Conservation (phyloP, 2,888 invertebrate genomes). For the Uropetala carovei region DNA sequence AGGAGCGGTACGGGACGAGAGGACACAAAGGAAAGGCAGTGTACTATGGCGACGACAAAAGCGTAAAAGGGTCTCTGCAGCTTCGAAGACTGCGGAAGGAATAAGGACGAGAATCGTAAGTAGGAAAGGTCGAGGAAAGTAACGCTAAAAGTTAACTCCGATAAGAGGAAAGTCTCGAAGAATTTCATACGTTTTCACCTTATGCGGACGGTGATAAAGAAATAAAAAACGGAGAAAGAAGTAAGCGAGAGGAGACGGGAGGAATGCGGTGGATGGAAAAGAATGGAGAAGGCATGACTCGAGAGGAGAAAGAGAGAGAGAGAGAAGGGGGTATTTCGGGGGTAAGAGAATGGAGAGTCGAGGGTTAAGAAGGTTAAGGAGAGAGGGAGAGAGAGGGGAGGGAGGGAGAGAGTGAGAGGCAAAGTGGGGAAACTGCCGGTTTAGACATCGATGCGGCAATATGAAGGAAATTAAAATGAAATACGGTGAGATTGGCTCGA, state of each 20-base stretch:
- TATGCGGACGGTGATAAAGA: too few species aligned
- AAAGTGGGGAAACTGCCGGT: background rate
- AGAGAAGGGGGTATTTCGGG: background rate
- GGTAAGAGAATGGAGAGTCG: background rate
- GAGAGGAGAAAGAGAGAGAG: too few species aligned
- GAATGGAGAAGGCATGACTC: background rate
- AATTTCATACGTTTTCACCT: too few species aligned
- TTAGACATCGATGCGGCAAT: constrained; percentile 32
- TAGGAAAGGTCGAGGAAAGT: too few species aligned
- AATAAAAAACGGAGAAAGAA: too few species aligned
- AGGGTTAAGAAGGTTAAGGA: background rate
- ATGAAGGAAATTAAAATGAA: constrained; percentile 35
- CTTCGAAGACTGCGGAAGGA: background rate
- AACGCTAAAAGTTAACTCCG: too few species aligned
- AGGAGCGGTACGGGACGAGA: background rate
- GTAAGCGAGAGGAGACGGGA: background rate
- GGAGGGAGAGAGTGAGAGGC: background rate
- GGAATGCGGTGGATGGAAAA: background rate
- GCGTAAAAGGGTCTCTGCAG: background rate
- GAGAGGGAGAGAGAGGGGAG: background rate
- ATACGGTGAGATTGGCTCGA: constrained; percentile 18
- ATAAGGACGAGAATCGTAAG: too few species aligned
- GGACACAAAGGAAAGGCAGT: background rate
- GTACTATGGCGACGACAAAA: background rate
- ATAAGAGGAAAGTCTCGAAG: too few species aligned